These are phyloP conservation scores for Alethe castanea DNA, from an alignment of 2,113 vertebrate species.

Conservation along the genomic window DNA sequence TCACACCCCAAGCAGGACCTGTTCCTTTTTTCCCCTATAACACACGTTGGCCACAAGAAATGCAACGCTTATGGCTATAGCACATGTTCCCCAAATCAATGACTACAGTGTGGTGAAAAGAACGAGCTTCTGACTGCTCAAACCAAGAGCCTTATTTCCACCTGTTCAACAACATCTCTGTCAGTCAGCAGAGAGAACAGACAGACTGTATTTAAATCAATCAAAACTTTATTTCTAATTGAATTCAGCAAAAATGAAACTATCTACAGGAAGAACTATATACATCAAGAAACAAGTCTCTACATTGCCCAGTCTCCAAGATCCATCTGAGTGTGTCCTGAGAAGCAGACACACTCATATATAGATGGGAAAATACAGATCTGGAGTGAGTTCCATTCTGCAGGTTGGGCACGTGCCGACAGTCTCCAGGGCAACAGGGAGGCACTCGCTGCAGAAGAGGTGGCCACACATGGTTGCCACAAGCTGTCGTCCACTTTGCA, in stretches of 20 bases:
- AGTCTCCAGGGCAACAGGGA: background rate
- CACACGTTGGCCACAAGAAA: background rate
- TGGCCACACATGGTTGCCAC: background rate
- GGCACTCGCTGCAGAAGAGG: background rate
- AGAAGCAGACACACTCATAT: background rate
- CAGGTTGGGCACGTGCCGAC: accelerated
- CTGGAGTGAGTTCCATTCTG: accelerated
- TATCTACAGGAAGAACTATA: background rate
- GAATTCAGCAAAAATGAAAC: slow-evolving; percentile 43
- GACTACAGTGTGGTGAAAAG: background rate
- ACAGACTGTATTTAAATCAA: background rate
- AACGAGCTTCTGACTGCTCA: accelerated
- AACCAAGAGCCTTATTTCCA: background rate
- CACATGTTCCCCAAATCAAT: background rate
- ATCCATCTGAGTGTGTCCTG: background rate
- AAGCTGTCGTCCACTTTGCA: background rate
- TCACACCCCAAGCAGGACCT: background rate
- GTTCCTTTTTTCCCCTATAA: accelerated
- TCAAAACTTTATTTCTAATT: slow-evolving; percentile 6
- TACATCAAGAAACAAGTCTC: background rate
- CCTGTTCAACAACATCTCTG: background rate
- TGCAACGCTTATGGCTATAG: background rate
- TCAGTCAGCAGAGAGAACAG: background rate
- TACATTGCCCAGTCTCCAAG: background rate
- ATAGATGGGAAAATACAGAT: accelerated